Conservation (phyloP, 2,888 invertebrate genomes). For the Blastobasis lacticolella region DNA sequence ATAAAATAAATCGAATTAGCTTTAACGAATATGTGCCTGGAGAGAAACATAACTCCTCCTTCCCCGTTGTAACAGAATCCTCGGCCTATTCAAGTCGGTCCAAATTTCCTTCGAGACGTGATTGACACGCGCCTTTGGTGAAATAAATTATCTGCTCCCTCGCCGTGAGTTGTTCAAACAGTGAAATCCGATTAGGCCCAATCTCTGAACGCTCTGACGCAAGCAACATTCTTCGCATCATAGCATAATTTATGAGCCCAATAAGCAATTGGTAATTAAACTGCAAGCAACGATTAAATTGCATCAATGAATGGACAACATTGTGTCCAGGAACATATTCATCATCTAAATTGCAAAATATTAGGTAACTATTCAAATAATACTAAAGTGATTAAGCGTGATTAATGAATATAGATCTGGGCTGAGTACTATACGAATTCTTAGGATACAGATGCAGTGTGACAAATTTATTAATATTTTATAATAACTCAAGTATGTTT, state of each 20-base stretch:
- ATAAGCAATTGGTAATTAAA: too few species aligned
- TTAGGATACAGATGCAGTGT: too few species aligned
- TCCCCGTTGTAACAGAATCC: slow-evolving; percentile 26
- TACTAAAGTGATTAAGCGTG: too few species aligned
- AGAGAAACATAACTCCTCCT: slow-evolving; percentile 32
- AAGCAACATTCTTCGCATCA: too few species aligned
- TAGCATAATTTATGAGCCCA: too few species aligned
- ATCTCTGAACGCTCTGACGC: slow-evolving; percentile 3
- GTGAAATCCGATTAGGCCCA: slow-evolving; percentile 46
- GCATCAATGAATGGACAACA: background rate
- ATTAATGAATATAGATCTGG: too few species aligned
- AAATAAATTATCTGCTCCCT: slow-evolving; percentile 37
- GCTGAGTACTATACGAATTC: too few species aligned
- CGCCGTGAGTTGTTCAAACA: slow-evolving; percentile 38
- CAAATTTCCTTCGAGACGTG: slow-evolving; percentile 31
- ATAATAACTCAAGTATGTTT: too few species aligned
- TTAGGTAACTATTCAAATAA: background rate
- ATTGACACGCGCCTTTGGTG: slow-evolving; percentile 43
- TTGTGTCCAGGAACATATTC: background rate
- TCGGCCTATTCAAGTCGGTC: slow-evolving; percentile 17
- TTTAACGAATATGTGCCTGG: slow-evolving; percentile 7
- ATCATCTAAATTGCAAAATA: background rate
- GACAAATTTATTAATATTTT: too few species aligned
- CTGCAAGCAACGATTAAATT: background rate
- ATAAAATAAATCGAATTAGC: too few species aligned